Percentiles rank a stretch among this genome's conserved stretches.
These are phyloP conservation scores for Anser cygnoides DNA, from an alignment of 2,113 vertebrate species.

Conservation along the genomic window DNA sequence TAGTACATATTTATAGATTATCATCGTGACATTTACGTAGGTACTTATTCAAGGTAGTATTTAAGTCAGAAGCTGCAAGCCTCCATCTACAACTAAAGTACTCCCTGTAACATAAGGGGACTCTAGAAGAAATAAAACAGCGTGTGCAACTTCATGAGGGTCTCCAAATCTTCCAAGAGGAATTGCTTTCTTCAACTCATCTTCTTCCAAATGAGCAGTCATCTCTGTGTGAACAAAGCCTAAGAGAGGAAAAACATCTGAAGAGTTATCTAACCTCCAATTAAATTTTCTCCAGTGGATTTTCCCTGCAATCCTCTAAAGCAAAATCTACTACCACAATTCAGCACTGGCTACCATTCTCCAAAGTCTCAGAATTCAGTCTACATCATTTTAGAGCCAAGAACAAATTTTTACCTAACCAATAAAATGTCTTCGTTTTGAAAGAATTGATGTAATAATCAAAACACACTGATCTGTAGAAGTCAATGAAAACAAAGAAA, in stretches of 20 bases:
- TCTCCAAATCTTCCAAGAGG: conserved; percentile 89
- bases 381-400: not conserved
- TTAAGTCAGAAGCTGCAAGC: conserved; percentile 85
- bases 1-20: not conserved
- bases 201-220: conserved; percentile 85
- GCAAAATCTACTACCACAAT: not conserved
- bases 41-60: not conserved
- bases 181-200: conserved; percentile 74
- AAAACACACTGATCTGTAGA: not conserved
- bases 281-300: not conserved
- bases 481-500: not conserved
- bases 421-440: not conserved
- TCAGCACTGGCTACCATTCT: not conserved
- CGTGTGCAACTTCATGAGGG: conserved; percentile 84
- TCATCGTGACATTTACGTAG: not conserved
- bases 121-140: conserved; percentile 89
- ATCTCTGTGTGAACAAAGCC: conserved; percentile 92
- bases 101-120: conserved; percentile 89
- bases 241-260: conserved; percentile 60
- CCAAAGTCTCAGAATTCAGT: not conserved
- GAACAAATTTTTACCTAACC: not conserved
- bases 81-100: conserved; percentile 89
- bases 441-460: not conserved
- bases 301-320: not conserved
- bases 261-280: not conserved